Base-by-base conservation (phyloP, 2,113 vertebrate species). In the Panthera tigris region DNA sequence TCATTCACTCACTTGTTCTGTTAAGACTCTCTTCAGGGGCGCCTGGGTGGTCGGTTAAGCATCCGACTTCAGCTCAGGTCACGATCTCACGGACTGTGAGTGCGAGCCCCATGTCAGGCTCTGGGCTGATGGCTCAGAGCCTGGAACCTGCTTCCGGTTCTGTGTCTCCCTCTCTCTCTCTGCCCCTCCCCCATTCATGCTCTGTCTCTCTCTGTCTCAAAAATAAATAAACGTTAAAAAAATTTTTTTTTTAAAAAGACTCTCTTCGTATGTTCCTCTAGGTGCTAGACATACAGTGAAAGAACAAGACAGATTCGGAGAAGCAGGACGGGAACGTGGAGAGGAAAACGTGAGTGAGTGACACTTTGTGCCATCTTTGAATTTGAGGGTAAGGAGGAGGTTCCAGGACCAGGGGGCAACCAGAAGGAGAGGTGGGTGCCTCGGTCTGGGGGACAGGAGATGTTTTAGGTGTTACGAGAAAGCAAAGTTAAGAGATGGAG, bases 241-340 rank as follows among this genome's bases (percentile, higher is more conserved):
- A 45, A 9, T 1, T 1, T 7, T 45, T 8, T 45, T 8, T 8
- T 8, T 1, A 8, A 8, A 45, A 61, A 29, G 5, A 16, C 52
- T 71, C 45, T 48, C 48, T 31, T 76, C 94, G 39, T 52, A 50
- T 6, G 2, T n/a, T 31, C 45, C 66, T 57, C 18, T 31, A 45
- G 78, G 48, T 36, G 29, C 36, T 76, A 27, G 25, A 78, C 69
- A 19, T 39, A 21, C 5, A 57, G 21, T 13, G 50, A 90, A 78
- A 19, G 13, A 73, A 12, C 6, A 57, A 57, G 57, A 63, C 1
- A 19, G 39, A 21, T 0, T 33, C 48, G 1, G 83, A 6, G n/a
- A 3, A 4, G 8, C 0, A 5, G 71, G 5, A 5, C 0, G 3
- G 27, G 13, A 14, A 41, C 5, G 11, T 5, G 11, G 15, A 41